Evolutionary conservation across 2,113 vertebrate genomes (phyloP).

Genomic region (Henicopernis longicauda): DNA sequence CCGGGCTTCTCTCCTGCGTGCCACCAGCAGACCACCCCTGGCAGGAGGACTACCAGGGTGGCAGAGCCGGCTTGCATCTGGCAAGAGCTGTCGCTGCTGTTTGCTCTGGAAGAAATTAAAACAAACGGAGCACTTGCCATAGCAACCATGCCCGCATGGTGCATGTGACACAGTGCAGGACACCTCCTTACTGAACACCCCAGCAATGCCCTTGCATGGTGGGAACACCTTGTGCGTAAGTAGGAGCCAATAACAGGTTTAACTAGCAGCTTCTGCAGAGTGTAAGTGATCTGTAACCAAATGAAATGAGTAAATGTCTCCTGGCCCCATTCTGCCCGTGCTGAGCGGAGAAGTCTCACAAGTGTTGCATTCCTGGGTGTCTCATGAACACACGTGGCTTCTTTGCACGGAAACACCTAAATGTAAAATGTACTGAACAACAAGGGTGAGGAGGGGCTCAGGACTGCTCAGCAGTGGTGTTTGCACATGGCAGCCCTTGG

Average conservation of each 20-base stretch:
- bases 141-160: not conserved
- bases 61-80: not conserved
- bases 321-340: not conserved
- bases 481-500: not conserved
- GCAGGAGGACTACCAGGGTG: not conserved
- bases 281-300: not conserved
- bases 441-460: not conserved
- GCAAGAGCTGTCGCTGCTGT: not conserved
- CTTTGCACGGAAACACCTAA: not conserved
- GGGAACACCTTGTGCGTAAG: not conserved
- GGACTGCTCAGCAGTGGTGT: not conserved
- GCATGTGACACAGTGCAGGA: not conserved
- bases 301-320: not conserved
- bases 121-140: constrained; percentile 20
- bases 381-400: not conserved
- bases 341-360: not conserved
- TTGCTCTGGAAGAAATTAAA: constrained; percentile 48
- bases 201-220: not conserved
- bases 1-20: not conserved
- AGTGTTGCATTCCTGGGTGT: not conserved
- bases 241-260: constrained; percentile 2
- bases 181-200: not conserved
- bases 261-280: not conserved
- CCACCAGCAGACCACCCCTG: not conserved
- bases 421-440: fast-evolving